Base-by-base conservation (phyloP, 2,113 vertebrate genomes). In the Hyperopisus bebe region DNA sequence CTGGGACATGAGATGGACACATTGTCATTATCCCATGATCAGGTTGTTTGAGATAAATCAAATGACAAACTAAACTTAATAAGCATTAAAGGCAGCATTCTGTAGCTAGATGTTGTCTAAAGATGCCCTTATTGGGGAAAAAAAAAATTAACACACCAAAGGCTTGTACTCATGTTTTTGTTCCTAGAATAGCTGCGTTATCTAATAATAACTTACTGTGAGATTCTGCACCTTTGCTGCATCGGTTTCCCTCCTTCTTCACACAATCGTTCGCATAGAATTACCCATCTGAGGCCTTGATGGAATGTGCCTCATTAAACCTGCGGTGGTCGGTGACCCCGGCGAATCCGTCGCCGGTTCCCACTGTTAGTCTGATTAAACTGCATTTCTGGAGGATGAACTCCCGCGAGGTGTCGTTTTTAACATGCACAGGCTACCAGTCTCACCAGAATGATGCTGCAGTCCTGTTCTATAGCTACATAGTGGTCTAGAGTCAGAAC, bases 361-460 rank as follows among this genome's bases (percentile, higher is more conserved):
- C 42, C 83, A 86, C 46, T 21, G 46, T 8, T n/a, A 24, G 48
- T 51, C 85, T 31, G 85, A 53, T n/a, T 48, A 86, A 86, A 47
- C 27, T 35, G 44, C 35, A 53, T 55, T 39, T 55, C n/a, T 31
- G n/a, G 74, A 39, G 74, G 17, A 80, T 39, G 35, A 24, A 8
- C n/a, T 35, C 48, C 48, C 47, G 13, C 6, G 10, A 35, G 9
- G n/a, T 9, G 50, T 21, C 17, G 50, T 4, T 50, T 53, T 87
- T 87, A 53, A 39, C 13, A 15, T 19, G 5, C 31, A 2, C 48
- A 42, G 48, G 13, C 91, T 92, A 93, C 90, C 90, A 89, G 91
- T 94, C 92, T 90, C 62, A 51, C 94, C 93, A 90, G 90, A 93
- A 91, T 93, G 91, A 95, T 94, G 92, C 93, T 93, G 91, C 93